Evolutionary conservation across 1,140 invertebrate species (phyloP), one percentile per base, ranked within the genome.

Genomic region (Hyphantria cunea): DNA sequence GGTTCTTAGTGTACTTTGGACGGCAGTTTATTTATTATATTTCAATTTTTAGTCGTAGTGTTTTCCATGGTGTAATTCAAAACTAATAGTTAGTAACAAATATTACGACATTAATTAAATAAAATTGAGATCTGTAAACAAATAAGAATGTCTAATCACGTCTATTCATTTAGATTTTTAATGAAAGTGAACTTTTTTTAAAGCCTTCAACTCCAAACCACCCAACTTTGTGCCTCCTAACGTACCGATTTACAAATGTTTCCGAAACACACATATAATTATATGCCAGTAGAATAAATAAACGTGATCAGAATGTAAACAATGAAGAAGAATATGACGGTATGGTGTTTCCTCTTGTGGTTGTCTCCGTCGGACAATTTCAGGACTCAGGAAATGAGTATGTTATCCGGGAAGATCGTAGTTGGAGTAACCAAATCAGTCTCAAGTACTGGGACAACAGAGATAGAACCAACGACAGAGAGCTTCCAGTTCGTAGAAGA

Each of bases 361-460:
- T n/a, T 44, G 11, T 44, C 41, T 12, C 41, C 41, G 41, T 44
- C 41, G 12, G 41, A 44, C 41, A 44, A 44, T n/a, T 44, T 44
- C 41, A 44, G 41, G n/a, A 44, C 41, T 7, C 41, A 44, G 12
- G 41, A 44, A n/a, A 44, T 44, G 41, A n/a, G 41, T 44, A 9
- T 44, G 10, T 44, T 44, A 7, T 12, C 11, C 7, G 41, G 41
- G 6, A 44, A 13, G 12, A 44, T 7, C 7, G 7, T 44, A n/a
- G 0, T 44, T n/a, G 41, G 7, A 44, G 41, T 44, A 1, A 44
- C n/a, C 41, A 44, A 6, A 7, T 13, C 11, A 13, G 6, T 12
- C 6, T 12, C 11, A 2, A 13, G 12, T 7, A n/a, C 12, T 44
- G 41, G 41, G 11, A 44, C 41, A 0, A 44, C 12, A 9, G 37